Base-by-base conservation (phyloP, 2,797 vertebrate species). In the Enteromius anoplus region DNA sequence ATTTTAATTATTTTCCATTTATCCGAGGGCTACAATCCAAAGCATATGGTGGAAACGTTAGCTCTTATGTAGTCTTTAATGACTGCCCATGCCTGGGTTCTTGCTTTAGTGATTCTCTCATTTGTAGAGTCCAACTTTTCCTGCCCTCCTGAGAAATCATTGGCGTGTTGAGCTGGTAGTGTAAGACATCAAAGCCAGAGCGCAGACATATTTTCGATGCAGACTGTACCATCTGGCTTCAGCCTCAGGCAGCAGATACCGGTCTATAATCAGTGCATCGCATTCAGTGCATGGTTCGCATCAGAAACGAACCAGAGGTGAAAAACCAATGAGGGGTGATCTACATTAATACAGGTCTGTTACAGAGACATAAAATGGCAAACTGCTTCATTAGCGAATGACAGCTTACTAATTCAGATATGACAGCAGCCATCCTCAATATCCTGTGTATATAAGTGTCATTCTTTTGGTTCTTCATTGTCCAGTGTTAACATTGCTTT, bases 41-140 rank as follows among this genome's bases (percentile, higher is more conserved):
- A 76, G 87, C 91, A 93, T 91, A 93, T 92, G 92, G 88, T 84
- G 88, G 91, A 92, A 89, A 62, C 90, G 93, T 93, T 91, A 92
- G 69, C 17, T 53, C 89, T 91, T 91, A 92, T 93, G 90, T 86
- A 88, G 87, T 91, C 87, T 91, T 89, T 93, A 93, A 93, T 93
- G 91, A 90, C 89, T 90, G 81, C 37, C 80, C 85, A 88, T 86
- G 90, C 85, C 91, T 88, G 88, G 78, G 90, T 89, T 92, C 88
- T 88, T 90, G 90, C 90, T 93, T 91, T 86, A 71, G 85, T 88
- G 85, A 90, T 91, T 92, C 88, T 93, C 88, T 85, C 84, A 87
- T 89, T 87, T 90, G 87, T 88, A 53, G 60, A 86, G 81, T 91
- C 86, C 86, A 90, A 85, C 87, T 87, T 85, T 90, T 89, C 85